Evolutionary conservation across 1,140 invertebrate species (phyloP), one percentile per base, ranked within the genome.

Genomic region (Papilio aristodemus): DNA sequence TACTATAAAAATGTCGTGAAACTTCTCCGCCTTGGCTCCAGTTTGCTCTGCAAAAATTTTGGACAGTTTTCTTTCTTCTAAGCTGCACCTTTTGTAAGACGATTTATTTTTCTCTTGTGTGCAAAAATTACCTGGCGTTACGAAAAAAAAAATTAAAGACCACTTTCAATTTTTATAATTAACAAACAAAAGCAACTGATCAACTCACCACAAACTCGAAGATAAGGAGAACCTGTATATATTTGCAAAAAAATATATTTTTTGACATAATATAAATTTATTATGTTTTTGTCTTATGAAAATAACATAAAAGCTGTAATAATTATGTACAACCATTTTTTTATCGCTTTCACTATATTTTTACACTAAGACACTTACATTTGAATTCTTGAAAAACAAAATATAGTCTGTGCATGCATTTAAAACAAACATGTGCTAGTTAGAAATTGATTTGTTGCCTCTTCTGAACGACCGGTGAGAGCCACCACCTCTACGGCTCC

Each of bases 291-390:
- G 85, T 75, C 76, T 85, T 80, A 80, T 71, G 57, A 71, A 82
- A 84, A 83, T 79, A 80, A 86, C 83, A 82, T 87, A 87, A 78
- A 90, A 82, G 87, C 81, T 80, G 83, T 85, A 86, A 79, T 77
- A 80, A 85, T 79, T 90, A 88, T 89, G 72, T 89, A 88, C 88
- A 90, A 87, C 86, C 83, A 50, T 50, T 82, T 84, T 79, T 76
- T 71, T 76, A 80, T 78, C 73, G 69, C 74, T 79, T 77, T 80
- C 78, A 85, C 79, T 78, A 72, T 79, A 73, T 80, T 76, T 70
- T 85, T 79, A 81, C 85, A 85, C 85, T 85, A 85, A 81, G 39
- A 83, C 80, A 82, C 80, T 75, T 71, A 79, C 78, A 79, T 66
- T 77, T 71, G 46, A 69, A 76, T 69, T 76, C 67, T 71, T 71